Base-by-base conservation (phyloP, 1,140 invertebrate species). In the Papilio glaucus region DNA sequence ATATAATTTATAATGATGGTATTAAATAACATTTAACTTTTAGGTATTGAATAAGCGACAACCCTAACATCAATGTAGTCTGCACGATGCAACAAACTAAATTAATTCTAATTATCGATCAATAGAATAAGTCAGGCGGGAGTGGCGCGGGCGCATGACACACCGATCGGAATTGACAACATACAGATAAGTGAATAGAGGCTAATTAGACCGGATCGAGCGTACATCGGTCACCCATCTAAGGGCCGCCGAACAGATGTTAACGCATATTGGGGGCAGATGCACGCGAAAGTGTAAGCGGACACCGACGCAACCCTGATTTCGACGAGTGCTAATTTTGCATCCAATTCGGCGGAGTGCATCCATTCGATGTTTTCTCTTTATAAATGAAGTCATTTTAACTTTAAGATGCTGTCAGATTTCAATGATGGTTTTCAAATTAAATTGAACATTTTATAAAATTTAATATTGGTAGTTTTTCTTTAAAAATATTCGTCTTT, bases 71-170 rank as follows among this genome's bases (percentile, higher is more conserved):
- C 49, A 57, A 57, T 57, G 24, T 57, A 26, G 49, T 57, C 21
- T 57, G 49, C 10, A 57, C 15, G 29, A 65, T n/a, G 37, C 60
- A 39, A 39, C 33, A 65, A 65, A 65, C 29, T 65, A 41, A 70
- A 65, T 62, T 74, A 71, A 71, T 73, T 77, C 71, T 74, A 80
- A 78, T 74, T 45, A 73, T 77, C 49, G 49, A 81, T 79, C 77
- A 74, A 77, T 75, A 33, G 62, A 65, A 39, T 37, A 65, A 39
- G 49, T 57, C 21, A 57, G 49, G 21, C 49, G n/a, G 62, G 37
- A 65, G 62, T 29, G 37, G 29, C 33, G 15, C 29, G 33, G 49
- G 49, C 18, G 65, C 65, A 68, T 68, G 65, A 68, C 29, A 65
- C 65, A 37, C 38, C 38, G 65, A 68, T 68, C 38, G 41, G 65